phyloP scores from a whole-genome alignment of 2,888 invertebrate genomes.

The Diadegma fenestrale region DNA sequence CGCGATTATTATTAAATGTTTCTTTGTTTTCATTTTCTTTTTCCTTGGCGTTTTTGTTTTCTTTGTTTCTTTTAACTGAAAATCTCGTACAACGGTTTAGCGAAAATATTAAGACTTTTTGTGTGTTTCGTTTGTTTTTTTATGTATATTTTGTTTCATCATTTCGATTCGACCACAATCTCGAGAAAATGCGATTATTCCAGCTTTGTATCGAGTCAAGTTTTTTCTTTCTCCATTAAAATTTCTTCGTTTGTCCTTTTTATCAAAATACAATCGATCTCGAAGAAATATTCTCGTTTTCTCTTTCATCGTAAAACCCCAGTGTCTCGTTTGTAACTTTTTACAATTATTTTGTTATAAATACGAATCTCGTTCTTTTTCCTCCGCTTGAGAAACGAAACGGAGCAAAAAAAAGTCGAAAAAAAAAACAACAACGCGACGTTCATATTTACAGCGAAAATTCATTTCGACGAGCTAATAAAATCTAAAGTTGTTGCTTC shows the following conservation, averaged over 20 bases:
- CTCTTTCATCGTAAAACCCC: conserved; percentile 6
- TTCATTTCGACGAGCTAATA: conserved; percentile 50
- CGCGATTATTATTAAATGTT: conserved; percentile 25
- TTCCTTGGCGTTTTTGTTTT: conserved; percentile 35
- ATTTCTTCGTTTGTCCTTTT: conserved; percentile 17
- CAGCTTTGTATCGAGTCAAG: background rate
- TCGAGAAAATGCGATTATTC: background rate
- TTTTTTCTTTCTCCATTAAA: background rate
- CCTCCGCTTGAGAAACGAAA: conserved; percentile 5
- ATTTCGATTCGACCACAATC: conserved; percentile 18
- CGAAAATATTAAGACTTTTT: conserved; percentile 75
- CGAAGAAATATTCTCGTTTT: conserved; percentile 48
- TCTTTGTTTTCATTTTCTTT: conserved; percentile 30
- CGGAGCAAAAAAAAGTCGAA: background rate
- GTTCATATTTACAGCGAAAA: conserved; percentile 55
- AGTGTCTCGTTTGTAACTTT: conserved; percentile 7
- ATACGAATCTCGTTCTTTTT: conserved; percentile 49
- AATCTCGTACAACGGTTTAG: conserved; percentile 73
- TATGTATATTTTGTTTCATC: background rate
- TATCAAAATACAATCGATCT: conserved; percentile 65
- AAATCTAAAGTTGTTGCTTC: conserved; percentile 38
- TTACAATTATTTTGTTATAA: conserved; percentile 61
- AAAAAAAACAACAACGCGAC: conserved; percentile 36
- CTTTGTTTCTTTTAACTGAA: conserved; percentile 63
- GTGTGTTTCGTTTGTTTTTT: conserved; percentile 8